A percentile compares a stretch with the other conserved stretches of the same genome.
These are phyloP conservation scores for Sphecodes monilicornis DNA, from an alignment of 2,888 invertebrate species.

Conservation along the genomic window DNA sequence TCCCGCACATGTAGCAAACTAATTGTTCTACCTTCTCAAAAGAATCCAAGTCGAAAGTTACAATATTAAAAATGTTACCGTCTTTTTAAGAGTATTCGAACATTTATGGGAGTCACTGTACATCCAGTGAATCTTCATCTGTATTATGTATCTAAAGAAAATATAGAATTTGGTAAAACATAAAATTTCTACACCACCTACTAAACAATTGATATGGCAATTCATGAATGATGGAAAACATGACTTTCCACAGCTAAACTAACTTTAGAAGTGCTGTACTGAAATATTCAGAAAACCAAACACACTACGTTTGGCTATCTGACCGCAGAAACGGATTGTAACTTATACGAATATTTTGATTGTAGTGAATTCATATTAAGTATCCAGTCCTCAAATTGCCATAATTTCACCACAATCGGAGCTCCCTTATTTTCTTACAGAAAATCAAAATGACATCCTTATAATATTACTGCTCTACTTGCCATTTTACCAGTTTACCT, in stretches of 20 bases:
- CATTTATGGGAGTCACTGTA: too few species aligned
- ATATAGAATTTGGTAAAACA: background rate
- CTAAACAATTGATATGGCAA: background rate
- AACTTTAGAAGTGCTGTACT: too few species aligned
- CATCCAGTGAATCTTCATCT: too few species aligned
- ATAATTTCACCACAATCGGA: background rate
- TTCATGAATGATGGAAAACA: background rate
- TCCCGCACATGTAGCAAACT: too few species aligned
- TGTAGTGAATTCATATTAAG: background rate
- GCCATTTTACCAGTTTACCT: background rate
- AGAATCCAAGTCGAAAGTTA: too few species aligned
- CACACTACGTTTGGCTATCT: background rate
- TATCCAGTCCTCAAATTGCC: background rate
- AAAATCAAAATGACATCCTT: background rate
- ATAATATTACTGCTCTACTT: background rate
- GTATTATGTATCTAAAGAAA: too few species aligned
- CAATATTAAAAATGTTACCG: too few species aligned
- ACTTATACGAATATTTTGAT: background rate
- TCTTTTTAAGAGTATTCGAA: too few species aligned
- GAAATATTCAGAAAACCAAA: background rate
- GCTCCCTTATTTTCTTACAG: background rate
- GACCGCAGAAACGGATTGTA: background rate
- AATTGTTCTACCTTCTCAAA: too few species aligned
- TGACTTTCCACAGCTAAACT: too few species aligned
- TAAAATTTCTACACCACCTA: background rate